These are phyloP conservation scores for Deroptyus accipitrinus DNA, from an alignment of 2,113 vertebrate genomes.

Conservation along the genomic window DNA sequence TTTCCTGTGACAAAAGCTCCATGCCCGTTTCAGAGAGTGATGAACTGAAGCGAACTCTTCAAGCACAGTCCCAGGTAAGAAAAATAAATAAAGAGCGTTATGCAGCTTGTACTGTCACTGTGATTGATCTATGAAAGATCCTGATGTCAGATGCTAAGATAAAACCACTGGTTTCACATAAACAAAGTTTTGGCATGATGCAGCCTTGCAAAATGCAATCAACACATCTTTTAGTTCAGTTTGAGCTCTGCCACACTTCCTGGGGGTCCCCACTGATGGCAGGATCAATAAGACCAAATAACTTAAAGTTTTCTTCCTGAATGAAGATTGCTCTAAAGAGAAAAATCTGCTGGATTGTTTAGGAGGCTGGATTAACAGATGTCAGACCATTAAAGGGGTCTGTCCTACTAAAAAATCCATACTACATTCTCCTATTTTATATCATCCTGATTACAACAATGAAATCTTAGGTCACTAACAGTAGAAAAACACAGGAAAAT, in stretches of 20 bases:
- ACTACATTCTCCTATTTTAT: neutral
- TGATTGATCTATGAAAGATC: neutral
- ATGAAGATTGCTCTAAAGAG: neutral
- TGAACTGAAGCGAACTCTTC: slow-evolving; percentile 83
- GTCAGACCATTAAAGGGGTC: neutral
- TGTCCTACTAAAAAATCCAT: neutral
- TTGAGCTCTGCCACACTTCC: neutral
- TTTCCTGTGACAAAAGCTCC: slow-evolving; percentile 81
- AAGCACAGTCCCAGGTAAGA: slow-evolving; percentile 93
- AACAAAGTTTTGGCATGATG: neutral
- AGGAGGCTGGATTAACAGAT: neutral
- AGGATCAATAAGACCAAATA: neutral
- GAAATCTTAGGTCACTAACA: neutral
- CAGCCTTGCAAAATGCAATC: neutral
- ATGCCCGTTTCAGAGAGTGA: slow-evolving; percentile 73
- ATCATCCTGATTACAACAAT: neutral
- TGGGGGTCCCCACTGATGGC: too few species aligned
- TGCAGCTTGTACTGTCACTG: neutral
- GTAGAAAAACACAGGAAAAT: neutral
- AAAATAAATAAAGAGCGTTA: neutral
- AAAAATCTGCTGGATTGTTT: neutral
- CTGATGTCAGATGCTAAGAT: neutral
- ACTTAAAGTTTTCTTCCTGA: neutral
- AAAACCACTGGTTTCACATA: neutral
- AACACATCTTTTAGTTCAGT: neutral